phyloP scores from a whole-genome alignment of 2,888 invertebrate genomes.

The Argyresthia goedartella region DNA sequence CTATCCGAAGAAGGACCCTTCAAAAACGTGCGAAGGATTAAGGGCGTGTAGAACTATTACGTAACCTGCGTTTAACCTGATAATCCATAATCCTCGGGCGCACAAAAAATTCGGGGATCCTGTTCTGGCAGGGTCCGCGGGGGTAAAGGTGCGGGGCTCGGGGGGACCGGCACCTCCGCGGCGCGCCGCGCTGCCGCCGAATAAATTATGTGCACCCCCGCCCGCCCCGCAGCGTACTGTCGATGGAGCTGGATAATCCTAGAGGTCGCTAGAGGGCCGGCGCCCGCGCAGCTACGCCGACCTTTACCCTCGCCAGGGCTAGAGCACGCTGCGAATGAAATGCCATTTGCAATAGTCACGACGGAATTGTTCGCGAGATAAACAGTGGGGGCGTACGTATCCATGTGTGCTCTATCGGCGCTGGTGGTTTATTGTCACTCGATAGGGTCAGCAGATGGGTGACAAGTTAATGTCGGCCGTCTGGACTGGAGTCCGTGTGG shows the following conservation, averaged over 20 bases:
- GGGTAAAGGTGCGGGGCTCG: conserved; percentile 13
- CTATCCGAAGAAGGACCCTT: neutral
- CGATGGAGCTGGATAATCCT: conserved; percentile 60
- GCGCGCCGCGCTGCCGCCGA: conserved; percentile 67
- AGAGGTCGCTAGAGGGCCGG: conserved; percentile 46
- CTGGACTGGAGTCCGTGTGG: too few species aligned
- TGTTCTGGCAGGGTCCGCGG: conserved; percentile 26
- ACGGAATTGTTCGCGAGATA: conserved; percentile 22
- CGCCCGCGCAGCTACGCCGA: conserved; percentile 36
- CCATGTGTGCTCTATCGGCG: conserved; percentile 12
- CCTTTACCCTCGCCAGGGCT: conserved; percentile 28
- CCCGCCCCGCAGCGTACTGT: conserved; percentile 35
- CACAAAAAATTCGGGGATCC: conserved; percentile 48
- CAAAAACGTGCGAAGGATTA: conserved; percentile 31
- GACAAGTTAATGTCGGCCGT: too few species aligned
- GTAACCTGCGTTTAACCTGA: conserved; percentile 60
- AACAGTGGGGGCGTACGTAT: conserved; percentile 22
- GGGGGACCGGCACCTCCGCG: conserved; percentile 46
- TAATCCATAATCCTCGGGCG: conserved; percentile 44
- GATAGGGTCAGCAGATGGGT: too few species aligned
- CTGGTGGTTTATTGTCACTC: too few species aligned
- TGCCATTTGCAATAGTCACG: conserved; percentile 54
- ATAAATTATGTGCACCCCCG: conserved; percentile 55
- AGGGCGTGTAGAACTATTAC: conserved; percentile 62
- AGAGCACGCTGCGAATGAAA: conserved; percentile 29